Conservation (phyloP, 2,888 invertebrate species). For the Gari tellinella region DNA sequence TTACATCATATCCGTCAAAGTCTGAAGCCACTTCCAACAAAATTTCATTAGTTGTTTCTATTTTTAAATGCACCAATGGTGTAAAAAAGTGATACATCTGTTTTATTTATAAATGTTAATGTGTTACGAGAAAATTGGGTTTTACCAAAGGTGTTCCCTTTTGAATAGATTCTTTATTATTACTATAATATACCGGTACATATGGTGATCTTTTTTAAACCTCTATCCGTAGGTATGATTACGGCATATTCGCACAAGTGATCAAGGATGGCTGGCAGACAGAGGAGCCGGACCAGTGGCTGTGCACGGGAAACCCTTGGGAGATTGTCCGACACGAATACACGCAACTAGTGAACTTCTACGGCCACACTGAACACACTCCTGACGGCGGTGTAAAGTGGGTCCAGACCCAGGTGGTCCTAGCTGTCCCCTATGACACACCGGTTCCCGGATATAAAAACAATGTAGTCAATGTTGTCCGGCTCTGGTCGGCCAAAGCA, state of each 20-base stretch:
- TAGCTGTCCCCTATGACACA: constrained; percentile 99
- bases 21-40: too few relatives aligned
- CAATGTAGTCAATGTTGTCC: constrained; percentile 98
- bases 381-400: constrained; percentile 95
- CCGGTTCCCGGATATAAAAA: constrained; percentile 99
- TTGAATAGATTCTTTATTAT: too few relatives aligned
- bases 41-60: too few relatives aligned
- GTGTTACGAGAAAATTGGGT: too few relatives aligned
- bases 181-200: too few relatives aligned
- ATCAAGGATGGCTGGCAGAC: constrained; percentile 83
- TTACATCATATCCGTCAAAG: too few relatives aligned
- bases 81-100: too few relatives aligned
- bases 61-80: too few relatives aligned
- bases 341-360: constrained; percentile 98
- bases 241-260: constrained; percentile 92
- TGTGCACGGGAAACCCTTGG: constrained; percentile 99
- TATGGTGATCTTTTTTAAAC: too few relatives aligned
- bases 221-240: constrained; percentile 91
- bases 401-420: constrained; percentile 95
- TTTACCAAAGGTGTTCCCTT: too few relatives aligned
- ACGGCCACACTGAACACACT: constrained; percentile 95
- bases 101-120: too few relatives aligned
- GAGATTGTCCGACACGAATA: constrained; percentile 99
- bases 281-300: constrained; percentile 99
- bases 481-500: constrained; percentile 99